Percentiles rank a stretch among this genome's conserved stretches.
Evolutionary conservation across 2,888 invertebrate genomes (phyloP).

Genomic region (Phymatocera aterrima): DNA sequence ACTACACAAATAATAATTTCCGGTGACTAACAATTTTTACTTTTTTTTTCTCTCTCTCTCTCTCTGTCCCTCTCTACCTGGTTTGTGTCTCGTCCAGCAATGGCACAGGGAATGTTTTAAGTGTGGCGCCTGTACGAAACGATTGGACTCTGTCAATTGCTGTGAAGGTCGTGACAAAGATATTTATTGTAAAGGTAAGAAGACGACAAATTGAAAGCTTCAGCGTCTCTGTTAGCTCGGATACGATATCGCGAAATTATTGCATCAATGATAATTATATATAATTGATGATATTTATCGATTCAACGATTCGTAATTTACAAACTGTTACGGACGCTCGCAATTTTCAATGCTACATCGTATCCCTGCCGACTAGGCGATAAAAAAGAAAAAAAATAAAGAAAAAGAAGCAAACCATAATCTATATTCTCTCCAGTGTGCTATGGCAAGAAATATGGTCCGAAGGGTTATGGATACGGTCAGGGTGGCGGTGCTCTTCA

Average conservation of each 20-base stretch:
- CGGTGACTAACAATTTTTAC: conserved; percentile 64
- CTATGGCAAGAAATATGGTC: conserved; percentile 98
- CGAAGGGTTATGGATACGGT: conserved; percentile 98
- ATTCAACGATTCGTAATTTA: conserved; percentile 12
- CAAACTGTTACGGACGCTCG: neutral
- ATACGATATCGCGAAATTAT: conserved; percentile 38
- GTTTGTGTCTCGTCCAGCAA: conserved; percentile 79
- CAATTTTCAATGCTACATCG: conserved; percentile 3
- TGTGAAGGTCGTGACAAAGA: conserved; percentile 97
- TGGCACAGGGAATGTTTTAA: conserved; percentile 97
- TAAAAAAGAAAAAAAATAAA: too few relatives aligned
- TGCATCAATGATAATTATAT: neutral
- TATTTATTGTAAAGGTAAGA: conserved; percentile 95
- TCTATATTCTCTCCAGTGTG: conserved; percentile 81
- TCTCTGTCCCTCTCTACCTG: too few relatives aligned
- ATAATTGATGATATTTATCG: too few relatives aligned
- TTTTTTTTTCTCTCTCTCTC: too few relatives aligned
- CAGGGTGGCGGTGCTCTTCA: conserved; percentile 96
- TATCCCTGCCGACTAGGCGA: conserved; percentile 48
- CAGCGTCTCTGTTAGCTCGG: conserved; percentile 1
- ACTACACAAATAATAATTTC: conserved; percentile 17
- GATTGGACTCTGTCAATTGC: conserved; percentile 93
- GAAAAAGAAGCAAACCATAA: conserved; percentile 44
- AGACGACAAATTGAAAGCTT: conserved; percentile 17
- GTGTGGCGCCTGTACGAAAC: conserved; percentile 91